phyloP scores from a whole-genome alignment of 1,140 invertebrate genomes.

The Ooceraea biroi region DNA sequence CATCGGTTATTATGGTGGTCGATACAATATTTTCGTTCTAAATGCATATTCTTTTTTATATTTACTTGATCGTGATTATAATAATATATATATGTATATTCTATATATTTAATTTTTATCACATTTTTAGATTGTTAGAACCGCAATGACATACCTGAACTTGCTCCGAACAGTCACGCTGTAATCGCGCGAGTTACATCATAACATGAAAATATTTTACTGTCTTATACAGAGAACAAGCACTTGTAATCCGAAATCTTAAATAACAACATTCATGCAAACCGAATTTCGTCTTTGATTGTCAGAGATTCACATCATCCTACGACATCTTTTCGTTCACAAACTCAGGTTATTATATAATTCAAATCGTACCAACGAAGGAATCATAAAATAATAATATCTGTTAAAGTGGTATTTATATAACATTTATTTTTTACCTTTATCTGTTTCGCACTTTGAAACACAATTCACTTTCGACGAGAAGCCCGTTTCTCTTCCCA shows the following conservation, averaged over 20 bases:
- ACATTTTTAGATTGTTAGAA: slow-evolving; percentile 50
- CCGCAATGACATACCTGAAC: slow-evolving; percentile 46
- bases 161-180: slow-evolving; percentile 31
- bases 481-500: background rate
- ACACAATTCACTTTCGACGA: background rate
- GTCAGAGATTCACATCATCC: background rate
- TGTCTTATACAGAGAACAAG: background rate
- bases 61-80: no score
- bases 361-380: background rate
- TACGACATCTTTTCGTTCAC: background rate
- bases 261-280: slow-evolving; percentile 12
- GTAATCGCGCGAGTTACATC: background rate
- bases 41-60: background rate
- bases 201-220: background rate
- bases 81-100: background rate
- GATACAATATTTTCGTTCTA: background rate
- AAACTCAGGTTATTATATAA: no score
- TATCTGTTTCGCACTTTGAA: background rate
- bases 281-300: background rate
- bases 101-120: slow-evolving; percentile 18
- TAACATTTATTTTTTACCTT: background rate
- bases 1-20: background rate
- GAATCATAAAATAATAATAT: slow-evolving; percentile 6
- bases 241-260: slow-evolving; percentile 1
- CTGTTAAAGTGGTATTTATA: background rate